Base-by-base conservation (phyloP, 2,113 vertebrate genomes). In the Plecturocebus donacophilus region DNA sequence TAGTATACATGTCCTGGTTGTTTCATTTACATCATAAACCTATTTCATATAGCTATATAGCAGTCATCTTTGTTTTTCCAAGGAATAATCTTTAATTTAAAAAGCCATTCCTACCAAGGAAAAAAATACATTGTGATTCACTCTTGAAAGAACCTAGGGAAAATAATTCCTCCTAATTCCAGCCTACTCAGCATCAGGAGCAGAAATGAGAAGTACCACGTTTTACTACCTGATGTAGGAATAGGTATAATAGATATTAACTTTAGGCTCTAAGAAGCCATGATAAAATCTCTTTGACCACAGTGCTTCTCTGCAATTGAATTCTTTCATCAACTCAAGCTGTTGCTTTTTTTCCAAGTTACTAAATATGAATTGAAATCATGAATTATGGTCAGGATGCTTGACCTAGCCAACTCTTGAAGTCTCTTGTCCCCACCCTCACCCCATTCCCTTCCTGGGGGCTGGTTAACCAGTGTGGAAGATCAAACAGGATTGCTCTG, bases 21-120 rank as follows among this genome's bases (percentile, higher is more conserved):
- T 3, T 20, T 47, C 79, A 42, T 23, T 40, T 9, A n/a, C 6
- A 6, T 68, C 76, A 68, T 85, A 76, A 84, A 94, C 52, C 58
- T 94, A 38, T 58, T 80, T 91, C 42, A 71, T 56, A 10, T 54
- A 73, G n/a, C 12, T 73, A 17, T 64, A 0, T n/a, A 79, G 27
- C 61, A 47, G 40, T 73, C 52, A 64, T 81, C 58, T 54, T 75
- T 96, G 7, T 32, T 89, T 91, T 47, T 40, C 21, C 47, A 76
- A 68, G 19, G 49, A 76, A 75, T 85, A 38, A 40, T 75, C 19
- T 95, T 64, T 81, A 71, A 17, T 93, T 95, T 95, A 61, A 89
- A 94, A 88, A 45, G 23, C 5, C 10, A 47, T 80, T 73, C 17
- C 27, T 89, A 58, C 27, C 47, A 70, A 83, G 58, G 66, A 91